Percentiles rank a stretch among this genome's conserved stretches.
phyloP scores from a whole-genome alignment of 2,888 invertebrate genomes.

The Diplazon laetatorius region DNA sequence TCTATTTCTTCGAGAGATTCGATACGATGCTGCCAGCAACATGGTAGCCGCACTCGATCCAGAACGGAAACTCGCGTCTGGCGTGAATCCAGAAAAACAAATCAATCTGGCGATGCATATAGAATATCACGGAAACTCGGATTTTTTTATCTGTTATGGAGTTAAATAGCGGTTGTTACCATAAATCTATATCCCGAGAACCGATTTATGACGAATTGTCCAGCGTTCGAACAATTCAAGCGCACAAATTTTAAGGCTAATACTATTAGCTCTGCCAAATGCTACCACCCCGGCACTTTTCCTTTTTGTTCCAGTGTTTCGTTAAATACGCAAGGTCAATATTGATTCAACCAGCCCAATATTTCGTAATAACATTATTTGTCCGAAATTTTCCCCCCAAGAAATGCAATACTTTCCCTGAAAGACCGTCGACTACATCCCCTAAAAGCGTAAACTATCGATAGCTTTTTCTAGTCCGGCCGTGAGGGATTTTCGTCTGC shows the following conservation, averaged over 20 bases:
- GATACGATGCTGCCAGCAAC: constrained; percentile 52
- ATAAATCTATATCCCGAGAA: background rate
- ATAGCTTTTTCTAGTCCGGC: background rate
- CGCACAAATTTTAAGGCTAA: background rate
- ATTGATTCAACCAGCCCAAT: background rate
- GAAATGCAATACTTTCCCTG: background rate
- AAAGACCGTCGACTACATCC: constrained; percentile 16
- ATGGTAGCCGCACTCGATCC: constrained; percentile 27
- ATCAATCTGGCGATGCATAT: constrained; percentile 44
- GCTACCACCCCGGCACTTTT: too few species aligned
- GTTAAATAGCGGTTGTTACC: constrained; percentile 7
- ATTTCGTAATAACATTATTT: background rate
- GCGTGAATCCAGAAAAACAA: constrained; percentile 58
- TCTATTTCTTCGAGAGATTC: constrained; percentile 40
- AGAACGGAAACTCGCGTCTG: constrained; percentile 42
- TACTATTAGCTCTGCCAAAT: too few species aligned
- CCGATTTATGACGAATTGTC: background rate
- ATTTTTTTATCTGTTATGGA: background rate
- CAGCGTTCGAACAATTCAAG: background rate
- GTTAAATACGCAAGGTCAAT: too few species aligned
- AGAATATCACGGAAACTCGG: background rate
- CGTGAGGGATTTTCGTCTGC: constrained; percentile 18
- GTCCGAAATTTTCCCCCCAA: constrained; percentile 15
- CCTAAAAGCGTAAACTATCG: constrained; percentile 28
- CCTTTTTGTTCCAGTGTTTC: too few species aligned